Percentiles rank a stretch among this genome's conserved stretches.
Conservation (phyloP, 92 coral and sea anemone species). For the Zoanthus gigantus region DNA sequence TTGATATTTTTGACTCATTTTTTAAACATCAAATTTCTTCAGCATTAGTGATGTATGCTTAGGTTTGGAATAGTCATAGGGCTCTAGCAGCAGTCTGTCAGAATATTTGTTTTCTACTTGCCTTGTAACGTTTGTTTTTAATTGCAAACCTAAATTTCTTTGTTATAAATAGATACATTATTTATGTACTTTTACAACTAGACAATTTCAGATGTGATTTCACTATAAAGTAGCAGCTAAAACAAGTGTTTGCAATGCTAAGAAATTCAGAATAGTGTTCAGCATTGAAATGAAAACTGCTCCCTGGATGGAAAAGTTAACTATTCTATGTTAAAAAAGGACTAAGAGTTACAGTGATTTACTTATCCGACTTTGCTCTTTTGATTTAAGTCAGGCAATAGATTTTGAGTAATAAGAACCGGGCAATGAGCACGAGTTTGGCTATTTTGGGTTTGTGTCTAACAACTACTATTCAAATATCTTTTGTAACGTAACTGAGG, state of each 20-base stretch:
- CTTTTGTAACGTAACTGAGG: neutral
- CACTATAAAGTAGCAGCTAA: neutral
- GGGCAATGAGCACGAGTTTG: neutral
- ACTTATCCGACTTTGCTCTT: neutral
- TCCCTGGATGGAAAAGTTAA: neutral
- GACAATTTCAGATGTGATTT: neutral
- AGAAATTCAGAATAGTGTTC: neutral
- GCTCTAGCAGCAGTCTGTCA: neutral
- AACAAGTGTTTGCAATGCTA: neutral
- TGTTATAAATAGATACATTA: slow-evolving; percentile 23
- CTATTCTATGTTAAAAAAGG: neutral
- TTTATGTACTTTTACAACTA: neutral
- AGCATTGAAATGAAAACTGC: neutral
- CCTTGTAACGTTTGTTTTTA: neutral
- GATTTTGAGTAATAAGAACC: neutral
- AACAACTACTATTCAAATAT: neutral
- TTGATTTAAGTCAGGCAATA: neutral
- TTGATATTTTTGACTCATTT: no score
- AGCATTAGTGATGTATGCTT: neutral
- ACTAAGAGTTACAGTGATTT: neutral
- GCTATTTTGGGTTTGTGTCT: neutral
- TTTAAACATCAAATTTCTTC: neutral
- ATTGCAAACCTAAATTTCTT: neutral
- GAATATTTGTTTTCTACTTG: neutral
- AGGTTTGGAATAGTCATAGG: neutral